Base-by-base conservation (phyloP, 1,140 invertebrate genomes). In the Diprion similis region DNA sequence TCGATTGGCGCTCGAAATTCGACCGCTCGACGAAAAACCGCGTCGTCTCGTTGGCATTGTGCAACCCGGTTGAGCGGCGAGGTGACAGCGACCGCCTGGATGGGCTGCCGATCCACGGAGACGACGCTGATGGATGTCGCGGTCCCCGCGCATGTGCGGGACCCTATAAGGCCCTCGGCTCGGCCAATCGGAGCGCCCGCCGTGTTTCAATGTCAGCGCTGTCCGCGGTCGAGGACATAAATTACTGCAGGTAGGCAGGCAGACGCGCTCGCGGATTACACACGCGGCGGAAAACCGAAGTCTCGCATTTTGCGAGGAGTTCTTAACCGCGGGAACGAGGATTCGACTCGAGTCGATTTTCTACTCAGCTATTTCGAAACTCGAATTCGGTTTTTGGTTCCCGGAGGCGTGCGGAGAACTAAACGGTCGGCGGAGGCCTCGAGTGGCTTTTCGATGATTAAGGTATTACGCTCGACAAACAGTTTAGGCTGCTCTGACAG, bases 181-280 rank as follows among this genome's bases (percentile, higher is more conserved):
- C 79, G 78, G 78, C 83, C 83, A 85, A 85, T 86, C 82, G 78
- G 77, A 83, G 80, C 74, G 75, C 81, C 78, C 79, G 83, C 75
- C 78, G 79, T 84, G 83, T 86, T 87, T 85, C 82, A 84, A 85
- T 86, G 86, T 87, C 83, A 87, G 84, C 81, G 81, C 81, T 15
- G 80, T 72, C 24, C 81, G 78, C 80, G 79, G 79, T 78, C 73
- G 77, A 71, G 59, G 81, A 85, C 81, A 82, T 86, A 84, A 86
- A 86, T 86, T 86, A 85, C 75, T 73, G 73, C 68, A 6, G 24
- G 24, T 37, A 37, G 24, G 24, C 24, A 37, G 24, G 24, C 24
- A 37, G 24, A 6, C 24, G 1, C 1, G 24, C 24, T 37, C 24
- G 24, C 24, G 6, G 24, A 37, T 37, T 37, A 37, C 24, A 37